phyloP scores from a whole-genome alignment of 2,797 vertebrate genomes.

The Craterocephalus amniculus region DNA sequence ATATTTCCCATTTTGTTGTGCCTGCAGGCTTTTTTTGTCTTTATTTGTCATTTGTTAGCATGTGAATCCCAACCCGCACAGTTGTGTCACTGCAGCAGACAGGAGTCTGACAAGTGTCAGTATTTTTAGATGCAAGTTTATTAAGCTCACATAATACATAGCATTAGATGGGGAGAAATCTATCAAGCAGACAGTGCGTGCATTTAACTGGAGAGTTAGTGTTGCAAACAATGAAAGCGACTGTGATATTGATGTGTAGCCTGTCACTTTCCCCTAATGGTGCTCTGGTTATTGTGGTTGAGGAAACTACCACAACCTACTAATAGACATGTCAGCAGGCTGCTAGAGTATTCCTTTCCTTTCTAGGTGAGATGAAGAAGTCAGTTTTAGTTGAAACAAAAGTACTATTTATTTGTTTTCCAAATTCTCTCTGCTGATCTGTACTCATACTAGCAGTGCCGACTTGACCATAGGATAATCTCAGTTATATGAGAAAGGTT shows the following conservation, averaged over 20 bases:
- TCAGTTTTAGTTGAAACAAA: background rate
- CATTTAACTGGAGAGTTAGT: conserved; percentile 14
- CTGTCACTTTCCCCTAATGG: conserved; percentile 31
- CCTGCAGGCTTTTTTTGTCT: conserved; percentile 40
- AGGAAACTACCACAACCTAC: conserved; percentile 26
- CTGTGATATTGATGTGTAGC: conserved; percentile 41
- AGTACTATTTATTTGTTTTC: conserved; percentile 6
- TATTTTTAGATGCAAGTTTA: background rate
- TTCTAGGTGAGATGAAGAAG: background rate
- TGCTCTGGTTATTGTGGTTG: conserved; percentile 49
- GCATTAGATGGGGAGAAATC: background rate
- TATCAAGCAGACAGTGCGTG: conserved; percentile 2
- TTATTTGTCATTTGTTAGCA: conserved; percentile 53
- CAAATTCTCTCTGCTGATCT: conserved; percentile 1
- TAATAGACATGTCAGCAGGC: conserved; percentile 32
- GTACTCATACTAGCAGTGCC: conserved; percentile 9
- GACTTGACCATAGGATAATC: conserved; percentile 27
- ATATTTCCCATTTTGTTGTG: conserved; percentile 41
- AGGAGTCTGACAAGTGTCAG: background rate
- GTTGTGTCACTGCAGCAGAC: conserved; percentile 3
- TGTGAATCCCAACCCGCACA: conserved; percentile 27
- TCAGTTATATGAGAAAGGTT: conserved; percentile 40
- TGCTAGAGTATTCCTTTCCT: background rate
- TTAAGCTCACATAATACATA: background rate
- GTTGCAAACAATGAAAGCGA: conserved; percentile 26